These are phyloP conservation scores for Lycophotia porphyrea DNA, from an alignment of 2,888 invertebrate species.

Conservation along the genomic window DNA sequence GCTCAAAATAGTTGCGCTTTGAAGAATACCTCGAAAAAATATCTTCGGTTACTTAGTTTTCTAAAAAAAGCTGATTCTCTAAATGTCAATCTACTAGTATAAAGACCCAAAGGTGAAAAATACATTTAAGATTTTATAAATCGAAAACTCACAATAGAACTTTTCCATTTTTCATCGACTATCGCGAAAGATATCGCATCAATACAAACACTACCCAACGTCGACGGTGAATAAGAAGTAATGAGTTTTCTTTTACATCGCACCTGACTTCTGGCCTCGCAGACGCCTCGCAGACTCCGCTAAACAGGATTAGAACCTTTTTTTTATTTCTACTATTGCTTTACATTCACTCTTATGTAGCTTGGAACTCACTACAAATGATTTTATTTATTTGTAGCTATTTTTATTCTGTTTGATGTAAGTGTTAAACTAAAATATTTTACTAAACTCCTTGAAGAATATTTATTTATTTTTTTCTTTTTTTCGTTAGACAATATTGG, in stretches of 20 bases:
- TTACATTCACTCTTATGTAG: slow-evolving; percentile 63
- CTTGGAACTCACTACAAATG: slow-evolving; percentile 38
- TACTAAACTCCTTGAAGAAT: background rate
- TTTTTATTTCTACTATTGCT: slow-evolving; percentile 77
- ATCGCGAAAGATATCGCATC: slow-evolving; percentile 70
- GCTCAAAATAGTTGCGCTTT: too few relatives aligned
- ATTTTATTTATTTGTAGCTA: slow-evolving; percentile 34
- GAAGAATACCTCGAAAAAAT: too few relatives aligned
- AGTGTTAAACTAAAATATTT: slow-evolving; percentile 5
- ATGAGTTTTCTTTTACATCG: slow-evolving; percentile 88
- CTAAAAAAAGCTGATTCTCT: background rate
- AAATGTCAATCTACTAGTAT: background rate
- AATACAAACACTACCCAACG: slow-evolving; percentile 73
- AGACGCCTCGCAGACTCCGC: slow-evolving; percentile 81
- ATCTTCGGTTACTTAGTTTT: background rate
- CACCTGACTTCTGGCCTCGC: slow-evolving; percentile 85
- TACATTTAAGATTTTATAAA: slow-evolving; percentile 5
- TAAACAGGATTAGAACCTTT: slow-evolving; percentile 87
- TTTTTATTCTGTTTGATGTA: slow-evolving; percentile 23
- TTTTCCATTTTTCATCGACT: slow-evolving; percentile 60
- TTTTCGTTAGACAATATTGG: background rate
- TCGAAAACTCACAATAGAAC: slow-evolving; percentile 12
- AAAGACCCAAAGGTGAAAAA: background rate
- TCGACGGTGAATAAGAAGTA: slow-evolving; percentile 86
- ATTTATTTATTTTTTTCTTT: background rate